These are phyloP conservation scores for Sarotherodon lohbergeri DNA, from an alignment of 2,113 vertebrate genomes.

Conservation along the genomic window DNA sequence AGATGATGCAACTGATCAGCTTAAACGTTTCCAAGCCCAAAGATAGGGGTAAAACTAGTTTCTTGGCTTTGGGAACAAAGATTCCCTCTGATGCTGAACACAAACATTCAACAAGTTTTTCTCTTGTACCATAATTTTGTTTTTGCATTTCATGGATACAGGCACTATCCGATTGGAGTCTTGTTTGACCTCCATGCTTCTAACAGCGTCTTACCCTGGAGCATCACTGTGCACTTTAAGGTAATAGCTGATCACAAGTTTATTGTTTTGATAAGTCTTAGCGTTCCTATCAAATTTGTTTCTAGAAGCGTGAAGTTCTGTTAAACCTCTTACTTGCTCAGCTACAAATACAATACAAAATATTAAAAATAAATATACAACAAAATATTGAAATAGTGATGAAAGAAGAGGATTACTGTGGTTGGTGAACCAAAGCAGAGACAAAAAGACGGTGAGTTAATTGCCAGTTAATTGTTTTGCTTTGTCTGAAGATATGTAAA, in stretches of 20 bases:
- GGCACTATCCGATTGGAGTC: constrained; percentile 97
- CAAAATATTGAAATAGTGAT: not conserved
- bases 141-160: constrained; percentile 49
- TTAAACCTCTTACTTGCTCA: not conserved
- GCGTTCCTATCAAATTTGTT: not conserved
- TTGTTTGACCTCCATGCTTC: constrained; percentile 95
- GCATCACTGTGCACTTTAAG: constrained; percentile 97
- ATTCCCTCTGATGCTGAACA: not conserved
- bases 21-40: not conserved
- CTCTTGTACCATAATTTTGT: not conserved
- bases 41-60: not conserved
- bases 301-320: not conserved
- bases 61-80: not conserved
- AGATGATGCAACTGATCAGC: not conserved
- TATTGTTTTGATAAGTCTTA: not conserved
- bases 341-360: not conserved
- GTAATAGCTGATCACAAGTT: constrained; percentile 59
- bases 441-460: not conserved
- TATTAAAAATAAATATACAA: not conserved
- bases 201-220: constrained; percentile 93
- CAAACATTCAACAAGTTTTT: not conserved
- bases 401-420: not conserved
- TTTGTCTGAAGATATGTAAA: not conserved
- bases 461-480: not conserved
- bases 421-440: not conserved